Conservation (phyloP, 2,888 invertebrate genomes). For the Plebejus argus region DNA sequence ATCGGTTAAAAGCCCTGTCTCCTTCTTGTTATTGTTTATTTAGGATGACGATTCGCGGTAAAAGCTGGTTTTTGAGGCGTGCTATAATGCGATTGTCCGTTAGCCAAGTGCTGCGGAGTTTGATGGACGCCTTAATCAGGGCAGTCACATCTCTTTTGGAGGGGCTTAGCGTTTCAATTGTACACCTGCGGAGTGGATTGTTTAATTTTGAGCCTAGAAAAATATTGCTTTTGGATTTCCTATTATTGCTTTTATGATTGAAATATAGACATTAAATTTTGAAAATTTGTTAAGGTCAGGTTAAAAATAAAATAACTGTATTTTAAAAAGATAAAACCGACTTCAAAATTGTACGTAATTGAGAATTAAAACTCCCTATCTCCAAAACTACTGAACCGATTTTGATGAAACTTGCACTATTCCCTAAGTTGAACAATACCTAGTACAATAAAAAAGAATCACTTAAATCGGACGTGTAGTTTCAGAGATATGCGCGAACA, state of each 20-base stretch:
- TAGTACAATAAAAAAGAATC: too few species aligned
- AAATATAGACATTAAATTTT: background rate
- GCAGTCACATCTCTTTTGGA: slow-evolving; percentile 18
- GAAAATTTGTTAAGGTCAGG: too few species aligned
- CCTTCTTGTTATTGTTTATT: slow-evolving; percentile 77
- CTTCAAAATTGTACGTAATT: too few species aligned
- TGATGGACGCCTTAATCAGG: slow-evolving; percentile 33
- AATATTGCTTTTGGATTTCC: background rate
- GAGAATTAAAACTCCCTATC: too few species aligned
- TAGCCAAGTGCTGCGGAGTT: slow-evolving; percentile 54
- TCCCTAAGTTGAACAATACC: too few species aligned
- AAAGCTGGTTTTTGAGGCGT: slow-evolving; percentile 75
- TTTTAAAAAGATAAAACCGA: too few species aligned
- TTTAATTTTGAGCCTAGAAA: slow-evolving; percentile 17
- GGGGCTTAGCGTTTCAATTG: slow-evolving; percentile 26
- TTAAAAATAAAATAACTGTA: too few species aligned
- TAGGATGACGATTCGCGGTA: slow-evolving; percentile 75
- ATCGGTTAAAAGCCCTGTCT: slow-evolving; percentile 77
- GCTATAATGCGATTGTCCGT: slow-evolving; percentile 74
- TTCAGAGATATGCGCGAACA: too few species aligned
- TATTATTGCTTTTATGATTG: background rate
- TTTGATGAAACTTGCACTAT: too few species aligned
- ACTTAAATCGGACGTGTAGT: too few species aligned
- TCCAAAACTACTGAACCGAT: too few species aligned
- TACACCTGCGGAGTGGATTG: slow-evolving; percentile 31